A percentile compares a stretch with the other conserved stretches of the same genome.
Evolutionary conservation across 2,797 vertebrate species (phyloP).

Genomic region (Diceros bicornis): DNA sequence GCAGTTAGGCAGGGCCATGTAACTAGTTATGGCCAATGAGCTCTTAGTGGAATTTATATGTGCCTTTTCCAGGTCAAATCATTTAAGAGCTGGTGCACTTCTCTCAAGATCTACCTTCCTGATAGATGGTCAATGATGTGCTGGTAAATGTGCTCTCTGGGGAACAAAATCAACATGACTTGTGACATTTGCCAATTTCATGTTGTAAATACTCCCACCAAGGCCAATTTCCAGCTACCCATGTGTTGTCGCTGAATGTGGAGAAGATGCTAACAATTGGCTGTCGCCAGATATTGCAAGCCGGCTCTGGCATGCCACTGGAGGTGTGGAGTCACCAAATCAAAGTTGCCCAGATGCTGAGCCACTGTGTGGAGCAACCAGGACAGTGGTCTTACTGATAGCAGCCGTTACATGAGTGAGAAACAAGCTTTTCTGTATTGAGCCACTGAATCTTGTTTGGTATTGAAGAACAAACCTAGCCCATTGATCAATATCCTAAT

Average conservation of each 20-base stretch:
- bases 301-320: neutral
- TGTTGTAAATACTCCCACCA: too few relatives aligned
- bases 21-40: neutral
- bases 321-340: neutral
- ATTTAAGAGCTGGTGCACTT: neutral
- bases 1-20: too few relatives aligned
- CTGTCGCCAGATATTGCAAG: neutral
- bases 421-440: neutral
- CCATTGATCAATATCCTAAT: neutral
- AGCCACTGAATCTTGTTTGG: neutral
- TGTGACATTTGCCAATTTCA: neutral
- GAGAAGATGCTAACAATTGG: too few relatives aligned
- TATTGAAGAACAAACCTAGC: neutral
- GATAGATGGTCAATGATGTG: too few relatives aligned
- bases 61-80: neutral
- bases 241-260: neutral
- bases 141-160: neutral
- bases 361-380: neutral
- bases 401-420: neutral
- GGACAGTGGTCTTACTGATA: fast-evolving
- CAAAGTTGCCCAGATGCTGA: neutral
- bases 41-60: fast-evolving
- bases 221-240: neutral
- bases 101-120: neutral
- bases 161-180: neutral